Evolutionary conservation across 2,797 vertebrate genomes (phyloP).

Genomic region (Rousettus madagascariensis): DNA sequence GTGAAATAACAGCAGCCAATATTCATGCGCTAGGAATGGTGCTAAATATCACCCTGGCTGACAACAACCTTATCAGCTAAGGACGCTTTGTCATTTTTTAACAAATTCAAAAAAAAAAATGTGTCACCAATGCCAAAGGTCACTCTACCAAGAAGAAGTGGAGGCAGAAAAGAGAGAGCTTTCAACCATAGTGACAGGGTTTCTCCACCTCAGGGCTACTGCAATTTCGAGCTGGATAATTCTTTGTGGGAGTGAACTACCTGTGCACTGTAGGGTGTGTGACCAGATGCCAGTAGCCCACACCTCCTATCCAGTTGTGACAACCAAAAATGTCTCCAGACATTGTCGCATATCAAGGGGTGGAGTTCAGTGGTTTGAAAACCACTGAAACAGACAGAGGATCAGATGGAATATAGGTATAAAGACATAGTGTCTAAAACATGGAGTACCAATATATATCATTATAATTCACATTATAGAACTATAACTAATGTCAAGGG

Average conservation of each 20-base stretch:
- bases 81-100: neutral
- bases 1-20: neutral
- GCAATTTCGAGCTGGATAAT: too few species aligned
- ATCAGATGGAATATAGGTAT: neutral
- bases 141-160: neutral
- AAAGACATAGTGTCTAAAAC: rapidly evolving
- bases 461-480: neutral
- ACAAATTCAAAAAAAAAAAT: neutral
- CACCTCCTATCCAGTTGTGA: neutral
- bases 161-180: neutral
- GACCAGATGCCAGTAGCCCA: neutral
- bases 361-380: neutral
- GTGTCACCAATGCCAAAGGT: too few species aligned
- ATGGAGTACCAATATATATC: rapidly evolving
- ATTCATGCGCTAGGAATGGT: neutral
- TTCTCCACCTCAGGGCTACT: rapidly evolving
- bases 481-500: neutral
- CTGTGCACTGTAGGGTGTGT: rapidly evolving
- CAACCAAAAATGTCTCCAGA: neutral
- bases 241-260: neutral
- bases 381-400: too few species aligned
- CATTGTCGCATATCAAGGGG: neutral
- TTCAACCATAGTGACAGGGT: rapidly evolving
- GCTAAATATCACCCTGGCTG: too few species aligned
- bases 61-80: neutral